These are phyloP conservation scores for Sesia bembeciformis DNA, from an alignment of 2,888 invertebrate species.

Conservation along the genomic window DNA sequence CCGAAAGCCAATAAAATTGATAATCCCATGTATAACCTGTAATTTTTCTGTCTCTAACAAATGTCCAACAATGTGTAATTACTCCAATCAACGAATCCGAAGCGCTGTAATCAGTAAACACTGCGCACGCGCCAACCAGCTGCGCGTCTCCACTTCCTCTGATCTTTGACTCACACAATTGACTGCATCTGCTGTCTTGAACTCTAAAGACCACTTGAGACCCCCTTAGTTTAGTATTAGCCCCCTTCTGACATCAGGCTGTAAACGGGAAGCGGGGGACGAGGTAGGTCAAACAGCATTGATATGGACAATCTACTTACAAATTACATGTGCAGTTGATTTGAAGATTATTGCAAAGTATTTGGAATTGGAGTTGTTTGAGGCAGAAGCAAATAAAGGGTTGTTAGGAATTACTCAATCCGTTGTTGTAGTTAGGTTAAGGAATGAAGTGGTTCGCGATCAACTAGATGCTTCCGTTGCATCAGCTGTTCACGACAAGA, in stretches of 20 bases:
- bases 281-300: constrained; percentile 16
- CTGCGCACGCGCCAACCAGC: constrained; percentile 42
- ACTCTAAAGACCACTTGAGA: constrained; percentile 5
- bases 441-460: constrained; percentile 71
- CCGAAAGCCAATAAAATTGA: too few species aligned
- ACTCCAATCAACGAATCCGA: too few species aligned
- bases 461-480: constrained; percentile 66
- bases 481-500: constrained; percentile 42
- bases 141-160: constrained; percentile 56
- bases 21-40: too few species aligned
- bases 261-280: constrained; percentile 13
- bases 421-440: constrained; percentile 67
- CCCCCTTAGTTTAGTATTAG: constrained; percentile 35
- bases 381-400: constrained; percentile 11
- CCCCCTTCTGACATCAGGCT: constrained; percentile 22
- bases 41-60: too few species aligned
- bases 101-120: not conserved
- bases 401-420: constrained; percentile 68
- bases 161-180: constrained; percentile 70
- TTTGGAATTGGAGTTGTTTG: constrained; percentile 6
- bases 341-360: constrained; percentile 4
- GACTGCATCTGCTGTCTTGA: constrained; percentile 60
- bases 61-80: too few species aligned
- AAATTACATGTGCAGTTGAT: constrained; percentile 15
- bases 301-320: not conserved